phyloP scores from a whole-genome alignment of 2,113 vertebrate species.

The Hippocampus comes region DNA sequence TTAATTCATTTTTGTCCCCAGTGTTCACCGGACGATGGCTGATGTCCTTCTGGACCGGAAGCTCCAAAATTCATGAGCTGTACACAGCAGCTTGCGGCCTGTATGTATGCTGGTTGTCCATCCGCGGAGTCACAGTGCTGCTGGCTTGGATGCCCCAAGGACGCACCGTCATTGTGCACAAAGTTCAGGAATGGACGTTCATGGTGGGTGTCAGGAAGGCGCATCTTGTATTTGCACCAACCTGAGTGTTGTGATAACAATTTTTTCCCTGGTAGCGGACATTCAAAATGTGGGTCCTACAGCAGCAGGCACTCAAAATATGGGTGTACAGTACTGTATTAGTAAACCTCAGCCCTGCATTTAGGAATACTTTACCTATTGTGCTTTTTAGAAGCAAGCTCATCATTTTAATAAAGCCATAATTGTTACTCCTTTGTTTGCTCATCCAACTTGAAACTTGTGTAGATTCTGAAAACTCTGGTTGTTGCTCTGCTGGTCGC shows the following conservation, averaged over 20 bases:
- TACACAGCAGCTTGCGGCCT: slow-evolving; percentile 97
- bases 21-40: slow-evolving; percentile 96
- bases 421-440: neutral
- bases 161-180: slow-evolving; percentile 90
- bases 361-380: too few relatives aligned
- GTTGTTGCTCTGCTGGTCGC: slow-evolving; percentile 91
- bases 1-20: slow-evolving; percentile 47
- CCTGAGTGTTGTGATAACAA: neutral
- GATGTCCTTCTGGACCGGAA: slow-evolving; percentile 99
- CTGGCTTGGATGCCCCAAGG: slow-evolving; percentile 98
- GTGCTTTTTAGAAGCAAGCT: too few relatives aligned
- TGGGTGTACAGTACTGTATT: too few relatives aligned
- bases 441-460: neutral
- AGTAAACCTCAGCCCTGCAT: too few relatives aligned
- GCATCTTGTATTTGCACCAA: neutral
- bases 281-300: too few relatives aligned
- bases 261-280: neutral
- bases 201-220: slow-evolving; percentile 74
- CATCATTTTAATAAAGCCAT: too few relatives aligned
- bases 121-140: slow-evolving; percentile 88
- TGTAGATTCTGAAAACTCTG: slow-evolving; percentile 92
- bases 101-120: slow-evolving; percentile 95
- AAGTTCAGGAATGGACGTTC: slow-evolving; percentile 97
- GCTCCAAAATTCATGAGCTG: slow-evolving; percentile 94
- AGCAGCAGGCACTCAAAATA: too few relatives aligned